Conservation (phyloP, 2,888 invertebrate genomes). For the Nymphalis polychloros region DNA sequence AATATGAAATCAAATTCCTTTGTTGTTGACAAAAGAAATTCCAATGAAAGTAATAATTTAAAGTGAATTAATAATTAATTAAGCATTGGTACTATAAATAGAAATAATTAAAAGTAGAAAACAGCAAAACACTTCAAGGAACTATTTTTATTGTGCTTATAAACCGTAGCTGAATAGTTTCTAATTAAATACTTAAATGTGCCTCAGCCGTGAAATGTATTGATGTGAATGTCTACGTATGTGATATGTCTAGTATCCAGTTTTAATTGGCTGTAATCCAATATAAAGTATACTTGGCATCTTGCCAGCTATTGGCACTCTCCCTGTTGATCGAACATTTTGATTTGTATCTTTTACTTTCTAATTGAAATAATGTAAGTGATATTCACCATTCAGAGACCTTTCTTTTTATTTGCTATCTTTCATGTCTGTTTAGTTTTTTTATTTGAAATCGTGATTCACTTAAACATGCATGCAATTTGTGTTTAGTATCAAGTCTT, state of each 20-base stretch:
- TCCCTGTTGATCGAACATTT: conserved; percentile 76
- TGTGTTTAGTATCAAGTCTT: not conserved
- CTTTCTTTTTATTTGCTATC: conserved; percentile 2
- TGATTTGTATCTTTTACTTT: conserved; percentile 76
- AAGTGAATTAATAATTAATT: no score
- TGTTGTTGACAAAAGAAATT: no score
- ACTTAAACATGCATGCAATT: conserved; percentile 1
- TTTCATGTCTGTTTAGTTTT: not conserved
- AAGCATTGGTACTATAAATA: not conserved
- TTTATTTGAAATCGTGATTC: not conserved
- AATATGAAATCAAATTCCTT: no score
- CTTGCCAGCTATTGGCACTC: conserved; percentile 72
- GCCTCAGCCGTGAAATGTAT: conserved; percentile 57
- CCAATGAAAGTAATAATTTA: no score
- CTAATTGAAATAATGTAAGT: conserved; percentile 62
- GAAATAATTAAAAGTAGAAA: conserved; percentile 1
- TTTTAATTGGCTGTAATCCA: conserved; percentile 82
- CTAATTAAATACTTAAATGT: conserved; percentile 69
- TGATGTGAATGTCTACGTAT: conserved; percentile 61
- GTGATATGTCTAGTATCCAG: conserved; percentile 62
- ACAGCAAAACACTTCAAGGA: conserved; percentile 5
- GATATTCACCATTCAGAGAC: conserved; percentile 37
- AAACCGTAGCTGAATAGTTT: conserved; percentile 49
- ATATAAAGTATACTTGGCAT: conserved; percentile 78
- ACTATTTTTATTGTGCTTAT: conserved; percentile 17